These are phyloP conservation scores for Pyxicephalus adspersus DNA, from an alignment of 2,113 vertebrate species.

Conservation along the genomic window DNA sequence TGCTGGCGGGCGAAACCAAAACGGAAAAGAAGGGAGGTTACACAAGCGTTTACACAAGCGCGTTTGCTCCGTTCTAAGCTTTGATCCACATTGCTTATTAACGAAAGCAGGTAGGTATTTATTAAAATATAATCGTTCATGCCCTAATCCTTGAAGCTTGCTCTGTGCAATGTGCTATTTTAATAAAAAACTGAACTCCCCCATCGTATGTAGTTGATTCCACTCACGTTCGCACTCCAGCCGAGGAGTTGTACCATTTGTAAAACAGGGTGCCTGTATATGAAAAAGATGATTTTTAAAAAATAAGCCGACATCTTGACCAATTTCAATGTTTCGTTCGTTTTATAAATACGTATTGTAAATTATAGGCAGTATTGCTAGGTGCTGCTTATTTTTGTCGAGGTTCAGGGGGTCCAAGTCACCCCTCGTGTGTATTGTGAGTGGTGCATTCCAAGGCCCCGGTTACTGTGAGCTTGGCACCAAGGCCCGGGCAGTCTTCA, in stretches of 20 bases:
- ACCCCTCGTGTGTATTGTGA: background rate
- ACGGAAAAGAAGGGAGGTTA: background rate
- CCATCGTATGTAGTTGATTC: background rate
- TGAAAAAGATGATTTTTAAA: too few species aligned
- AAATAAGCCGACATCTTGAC: too few species aligned
- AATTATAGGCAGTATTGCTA: background rate
- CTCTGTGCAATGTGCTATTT: too few species aligned
- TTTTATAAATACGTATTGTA: background rate
- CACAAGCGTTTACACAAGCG: too few species aligned
- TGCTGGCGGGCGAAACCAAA: conserved; percentile 18
- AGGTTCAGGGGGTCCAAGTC: too few species aligned
- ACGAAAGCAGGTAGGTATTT: too few species aligned
- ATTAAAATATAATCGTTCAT: too few species aligned
- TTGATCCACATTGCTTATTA: too few species aligned
- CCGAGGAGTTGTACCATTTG: conserved; percentile 21
- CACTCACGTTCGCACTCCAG: background rate
- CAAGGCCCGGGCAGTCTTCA: background rate
- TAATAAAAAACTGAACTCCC: background rate
- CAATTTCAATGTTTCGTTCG: background rate
- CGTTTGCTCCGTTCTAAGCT: too few species aligned
- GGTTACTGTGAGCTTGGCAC: conserved; percentile 8
- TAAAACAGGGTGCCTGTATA: background rate
- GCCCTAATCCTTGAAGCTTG: too few species aligned
- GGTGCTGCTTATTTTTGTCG: too few species aligned
- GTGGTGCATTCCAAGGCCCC: conserved; percentile 33